These are phyloP conservation scores for Agonopterix heracliana DNA, from an alignment of 2,888 invertebrate genomes.

Conservation along the genomic window DNA sequence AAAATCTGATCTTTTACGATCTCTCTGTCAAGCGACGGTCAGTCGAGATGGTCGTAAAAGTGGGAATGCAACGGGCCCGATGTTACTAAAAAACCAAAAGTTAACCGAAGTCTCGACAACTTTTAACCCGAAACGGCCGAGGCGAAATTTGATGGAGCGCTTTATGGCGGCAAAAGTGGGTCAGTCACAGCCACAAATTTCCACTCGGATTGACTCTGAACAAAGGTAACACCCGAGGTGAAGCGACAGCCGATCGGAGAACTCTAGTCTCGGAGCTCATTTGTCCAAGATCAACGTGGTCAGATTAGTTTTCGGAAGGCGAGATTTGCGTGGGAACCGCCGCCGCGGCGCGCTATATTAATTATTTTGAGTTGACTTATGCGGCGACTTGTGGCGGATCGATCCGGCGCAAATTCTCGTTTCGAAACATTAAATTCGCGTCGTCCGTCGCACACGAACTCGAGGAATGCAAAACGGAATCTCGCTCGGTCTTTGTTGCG, in stretches of 20 bases:
- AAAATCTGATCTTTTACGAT: conserved; percentile 72
- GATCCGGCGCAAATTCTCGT: conserved; percentile 46
- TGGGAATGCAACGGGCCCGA: conserved; percentile 65
- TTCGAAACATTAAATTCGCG: conserved; percentile 45
- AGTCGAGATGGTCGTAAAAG: conserved; percentile 59
- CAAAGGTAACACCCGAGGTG: conserved; percentile 9
- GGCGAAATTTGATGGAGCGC: conserved; percentile 54
- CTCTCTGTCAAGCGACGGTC: conserved; percentile 61
- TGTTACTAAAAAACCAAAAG: conserved; percentile 55
- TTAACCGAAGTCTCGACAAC: conserved; percentile 37
- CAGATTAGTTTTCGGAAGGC: conserved; percentile 12
- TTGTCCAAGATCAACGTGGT: background rate
- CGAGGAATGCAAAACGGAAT: conserved; percentile 71
- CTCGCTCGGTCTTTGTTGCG: conserved; percentile 63
- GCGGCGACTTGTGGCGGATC: conserved; percentile 32
- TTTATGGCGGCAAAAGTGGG: conserved; percentile 62
- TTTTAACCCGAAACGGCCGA: conserved; percentile 44
- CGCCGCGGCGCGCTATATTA: conserved; percentile 19
- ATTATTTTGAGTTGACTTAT: conserved; percentile 12
- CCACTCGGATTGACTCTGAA: conserved; percentile 23
- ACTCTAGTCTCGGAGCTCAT: background rate
- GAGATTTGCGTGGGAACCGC: conserved; percentile 30
- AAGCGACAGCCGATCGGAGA: background rate
- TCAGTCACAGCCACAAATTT: conserved; percentile 39
- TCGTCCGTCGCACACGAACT: conserved; percentile 49